Conservation (phyloP, 2,113 vertebrate genomes). For the Elgaria multicarinata region DNA sequence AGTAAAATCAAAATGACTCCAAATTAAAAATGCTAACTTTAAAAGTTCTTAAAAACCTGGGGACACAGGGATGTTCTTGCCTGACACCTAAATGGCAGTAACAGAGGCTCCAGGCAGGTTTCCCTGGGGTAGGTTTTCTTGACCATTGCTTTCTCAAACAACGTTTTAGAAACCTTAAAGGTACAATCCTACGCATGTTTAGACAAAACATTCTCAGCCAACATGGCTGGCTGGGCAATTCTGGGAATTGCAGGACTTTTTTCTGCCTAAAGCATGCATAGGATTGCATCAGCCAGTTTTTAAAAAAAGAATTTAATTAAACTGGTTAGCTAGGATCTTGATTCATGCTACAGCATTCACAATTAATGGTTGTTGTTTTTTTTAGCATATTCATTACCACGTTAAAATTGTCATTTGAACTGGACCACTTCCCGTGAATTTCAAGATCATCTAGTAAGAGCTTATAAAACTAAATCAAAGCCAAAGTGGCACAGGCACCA, state of each 20-base stretch:
- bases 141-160: background rate
- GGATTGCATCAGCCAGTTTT: background rate
- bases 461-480: background rate
- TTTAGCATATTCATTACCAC: background rate
- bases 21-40: too few relatives aligned
- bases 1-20: too few relatives aligned
- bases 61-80: background rate
- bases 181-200: too few relatives aligned
- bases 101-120: too few relatives aligned
- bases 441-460: background rate
- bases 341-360: background rate
- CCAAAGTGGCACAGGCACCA: background rate
- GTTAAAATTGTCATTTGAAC: background rate
- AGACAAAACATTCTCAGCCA: too few relatives aligned
- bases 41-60: too few relatives aligned
- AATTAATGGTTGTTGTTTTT: background rate
- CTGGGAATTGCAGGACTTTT: too few relatives aligned
- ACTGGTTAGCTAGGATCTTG: background rate
- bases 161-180: slow-evolving; percentile 23
- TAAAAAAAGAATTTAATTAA: background rate
- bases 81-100: background rate
- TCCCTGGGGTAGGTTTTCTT: background rate
- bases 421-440: background rate
- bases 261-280: too few relatives aligned
- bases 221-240: too few relatives aligned